Conservation (phyloP, 2,113 vertebrate species). For the Ellobius talpinus region DNA sequence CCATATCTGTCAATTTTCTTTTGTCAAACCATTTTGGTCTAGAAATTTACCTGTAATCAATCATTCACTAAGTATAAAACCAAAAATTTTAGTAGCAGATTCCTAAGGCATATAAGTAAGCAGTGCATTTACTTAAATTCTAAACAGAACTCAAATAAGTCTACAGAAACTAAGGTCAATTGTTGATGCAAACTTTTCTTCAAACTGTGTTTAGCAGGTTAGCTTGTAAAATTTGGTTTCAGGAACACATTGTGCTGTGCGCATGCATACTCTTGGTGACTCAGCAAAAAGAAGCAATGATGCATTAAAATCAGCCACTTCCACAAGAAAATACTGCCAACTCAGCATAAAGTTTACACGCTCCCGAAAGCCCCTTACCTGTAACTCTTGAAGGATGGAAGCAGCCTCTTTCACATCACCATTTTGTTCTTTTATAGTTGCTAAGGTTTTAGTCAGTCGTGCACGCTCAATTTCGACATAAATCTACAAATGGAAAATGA, state of each 20-base stretch:
- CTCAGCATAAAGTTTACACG: not conserved
- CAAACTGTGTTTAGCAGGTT: not conserved
- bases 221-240: not conserved
- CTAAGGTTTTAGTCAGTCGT: constrained; percentile 95
- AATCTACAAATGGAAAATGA: constrained; percentile 88
- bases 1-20: too few relatives aligned
- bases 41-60: not conserved
- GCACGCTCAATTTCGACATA: constrained; percentile 99
- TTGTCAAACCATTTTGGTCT: not conserved
- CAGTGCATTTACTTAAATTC: not conserved
- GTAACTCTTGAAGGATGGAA: constrained; percentile 96
- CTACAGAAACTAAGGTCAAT: not conserved
- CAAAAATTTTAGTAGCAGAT: not conserved
- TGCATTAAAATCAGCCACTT: not conserved
- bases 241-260: not conserved
- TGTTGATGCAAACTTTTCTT: not conserved
- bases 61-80: not conserved
- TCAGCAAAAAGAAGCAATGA: constrained; percentile 23
- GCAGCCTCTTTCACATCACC: constrained; percentile 98
- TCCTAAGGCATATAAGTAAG: not conserved
- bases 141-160: not conserved
- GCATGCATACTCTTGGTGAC: not conserved
- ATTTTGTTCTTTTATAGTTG: constrained; percentile 95
- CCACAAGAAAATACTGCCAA: not conserved
- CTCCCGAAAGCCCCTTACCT: constrained; percentile 86